These are phyloP conservation scores for Falcunculus frontatus DNA, from an alignment of 2,113 vertebrate genomes.

Conservation along the genomic window DNA sequence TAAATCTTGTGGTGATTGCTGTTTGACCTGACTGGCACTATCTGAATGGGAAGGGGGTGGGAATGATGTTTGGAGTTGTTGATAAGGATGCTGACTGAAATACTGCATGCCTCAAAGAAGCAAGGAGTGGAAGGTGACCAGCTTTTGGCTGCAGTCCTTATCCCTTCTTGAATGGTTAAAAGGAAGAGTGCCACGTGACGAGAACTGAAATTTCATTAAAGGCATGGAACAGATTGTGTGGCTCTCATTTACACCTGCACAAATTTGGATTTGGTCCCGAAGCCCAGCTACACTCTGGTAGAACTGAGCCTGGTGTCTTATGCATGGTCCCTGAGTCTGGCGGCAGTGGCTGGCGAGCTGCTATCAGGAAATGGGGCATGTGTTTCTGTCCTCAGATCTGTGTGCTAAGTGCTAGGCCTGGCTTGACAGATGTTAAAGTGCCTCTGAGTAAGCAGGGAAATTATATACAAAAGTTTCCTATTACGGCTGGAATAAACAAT, in stretches of 20 bases:
- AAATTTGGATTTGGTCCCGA: not conserved
- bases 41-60: not conserved
- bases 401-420: constrained; percentile 26
- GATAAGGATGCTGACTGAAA: not conserved
- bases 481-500: constrained; percentile 59
- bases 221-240: not conserved
- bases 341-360: not conserved
- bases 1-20: not conserved
- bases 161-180: not conserved
- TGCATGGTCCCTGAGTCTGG: not conserved
- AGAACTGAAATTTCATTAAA: not conserved
- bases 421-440: constrained; percentile 55
- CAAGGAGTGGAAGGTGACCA: not conserved
- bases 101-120: not conserved
- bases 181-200: not conserved
- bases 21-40: not conserved
- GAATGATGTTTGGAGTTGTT: not conserved
- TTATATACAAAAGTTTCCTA: constrained; percentile 68
- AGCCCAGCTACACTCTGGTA: not conserved
- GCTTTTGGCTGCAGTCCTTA: not conserved
- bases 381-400: constrained; percentile 53
- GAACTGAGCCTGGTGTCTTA: not conserved
- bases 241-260: constrained; percentile 13
- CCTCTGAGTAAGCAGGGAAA: constrained; percentile 56
- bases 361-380: constrained; percentile 43